Evolutionary conservation across 2,113 vertebrate genomes (phyloP).

Genomic region (Piaya cayana): DNA sequence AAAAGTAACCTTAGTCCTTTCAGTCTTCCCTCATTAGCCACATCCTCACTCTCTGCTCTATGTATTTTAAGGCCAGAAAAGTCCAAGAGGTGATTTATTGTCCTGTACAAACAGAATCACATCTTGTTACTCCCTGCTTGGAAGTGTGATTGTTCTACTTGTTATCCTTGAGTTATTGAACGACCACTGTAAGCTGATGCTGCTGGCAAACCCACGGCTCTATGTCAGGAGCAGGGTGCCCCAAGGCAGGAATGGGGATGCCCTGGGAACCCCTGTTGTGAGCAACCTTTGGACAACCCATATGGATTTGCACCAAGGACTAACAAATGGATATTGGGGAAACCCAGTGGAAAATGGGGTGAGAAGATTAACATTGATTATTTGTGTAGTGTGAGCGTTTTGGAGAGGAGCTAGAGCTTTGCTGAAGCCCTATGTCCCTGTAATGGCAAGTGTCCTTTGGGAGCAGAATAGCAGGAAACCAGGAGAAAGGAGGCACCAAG

Average conservation of each 20-base stretch:
- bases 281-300: neutral
- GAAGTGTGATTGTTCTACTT: neutral
- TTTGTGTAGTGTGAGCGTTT: neutral
- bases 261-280: neutral
- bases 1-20: neutral
- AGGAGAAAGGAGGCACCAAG: neutral
- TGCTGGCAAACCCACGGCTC: fast-evolving
- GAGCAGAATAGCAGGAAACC: neutral
- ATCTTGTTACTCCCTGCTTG: neutral
- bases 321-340: neutral
- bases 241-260: neutral
- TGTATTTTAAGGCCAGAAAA: neutral
- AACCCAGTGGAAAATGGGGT: neutral
- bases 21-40: neutral
- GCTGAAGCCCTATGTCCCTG: fast-evolving
- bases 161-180: neutral
- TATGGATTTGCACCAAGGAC: neutral
- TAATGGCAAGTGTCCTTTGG: neutral
- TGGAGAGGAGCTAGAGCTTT: neutral
- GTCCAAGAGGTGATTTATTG: conserved; percentile 2
- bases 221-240: neutral
- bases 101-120: neutral
- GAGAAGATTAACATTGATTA: neutral
- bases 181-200: neutral
- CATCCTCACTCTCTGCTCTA: neutral